Evolutionary conservation across 2,888 invertebrate species (phyloP).

Genomic region (Nomada ferruginata): DNA sequence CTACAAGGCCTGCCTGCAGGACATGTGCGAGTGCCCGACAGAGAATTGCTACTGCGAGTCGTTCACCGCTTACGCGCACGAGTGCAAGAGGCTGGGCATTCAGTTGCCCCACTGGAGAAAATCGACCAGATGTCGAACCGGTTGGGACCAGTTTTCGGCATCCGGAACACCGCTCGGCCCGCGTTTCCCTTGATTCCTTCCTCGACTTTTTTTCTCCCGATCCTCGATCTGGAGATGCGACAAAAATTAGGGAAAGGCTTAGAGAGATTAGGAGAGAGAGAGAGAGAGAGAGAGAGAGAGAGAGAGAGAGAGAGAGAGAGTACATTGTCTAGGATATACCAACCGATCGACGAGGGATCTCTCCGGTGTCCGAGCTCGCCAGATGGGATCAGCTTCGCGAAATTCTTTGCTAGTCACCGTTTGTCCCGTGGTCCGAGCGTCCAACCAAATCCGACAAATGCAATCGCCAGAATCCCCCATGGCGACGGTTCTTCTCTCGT

Average conservation of each 20-base stretch:
- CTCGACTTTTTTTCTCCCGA: constrained; percentile 1
- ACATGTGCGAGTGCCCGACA: constrained; percentile 94
- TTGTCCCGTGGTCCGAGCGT: background rate
- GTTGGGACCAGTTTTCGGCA: constrained; percentile 76
- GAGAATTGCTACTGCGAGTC: constrained; percentile 95
- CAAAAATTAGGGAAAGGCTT: too few species aligned
- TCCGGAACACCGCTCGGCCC: constrained; percentile 20
- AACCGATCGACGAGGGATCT: too few species aligned
- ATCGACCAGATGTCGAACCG: constrained; percentile 88
- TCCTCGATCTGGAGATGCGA: background rate
- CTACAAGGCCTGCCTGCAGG: constrained; percentile 93
- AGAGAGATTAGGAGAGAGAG: background rate
- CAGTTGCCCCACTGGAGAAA: constrained; percentile 90
- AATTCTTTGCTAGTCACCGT: constrained; percentile 35
- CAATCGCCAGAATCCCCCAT: background rate
- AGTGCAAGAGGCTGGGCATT: constrained; percentile 92
- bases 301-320: background rate
- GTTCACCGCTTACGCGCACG: constrained; percentile 94
- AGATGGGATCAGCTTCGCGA: constrained; percentile 9
- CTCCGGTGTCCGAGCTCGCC: background rate
- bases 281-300: background rate
- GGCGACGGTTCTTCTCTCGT: constrained; percentile 36
- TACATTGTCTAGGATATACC: too few species aligned
- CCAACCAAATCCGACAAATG: background rate
- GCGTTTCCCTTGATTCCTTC: constrained; percentile 34